Evolutionary conservation across 1,140 invertebrate species (phyloP), one percentile per base, ranked within the genome.

Genomic region (Hylyphantes graminicola): DNA sequence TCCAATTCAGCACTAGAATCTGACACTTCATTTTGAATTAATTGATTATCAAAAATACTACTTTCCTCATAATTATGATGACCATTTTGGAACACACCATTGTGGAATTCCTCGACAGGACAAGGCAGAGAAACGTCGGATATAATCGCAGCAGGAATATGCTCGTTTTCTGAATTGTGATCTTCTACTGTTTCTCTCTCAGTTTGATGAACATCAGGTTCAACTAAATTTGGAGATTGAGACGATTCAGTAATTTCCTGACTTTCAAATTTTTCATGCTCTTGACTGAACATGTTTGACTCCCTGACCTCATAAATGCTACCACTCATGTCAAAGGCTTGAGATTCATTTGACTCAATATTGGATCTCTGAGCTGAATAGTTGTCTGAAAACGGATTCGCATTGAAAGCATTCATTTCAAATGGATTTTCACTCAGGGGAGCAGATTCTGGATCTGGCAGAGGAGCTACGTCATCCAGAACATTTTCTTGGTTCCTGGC

Each of bases 401-500:
- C 35, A 50, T 63, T 48, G 6, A 57, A 74, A 12, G 72, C 72
- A 57, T 57, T 55, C 51, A 48, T 13, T 17, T 13, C 59, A 76
- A 76, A 51, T 63, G 57, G 13, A 35, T 57, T 10, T 53, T 48
- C 51, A 19, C 10, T 48, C n/a, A 57, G 72, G 13, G 55, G 72
- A 19, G 21, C 17, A 74, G 17, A 12, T 9, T 55, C 72, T 17
- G 19, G n/a, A 70, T 70, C 54, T 19, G 50, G 12, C n/a, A 19
- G 6, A 53, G 19, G 15, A 12, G 7, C 75, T 80, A 70, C 51
- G n/a, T 80, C 77, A 8, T 51, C 8, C 57, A 80, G 70, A 6
- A 80, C 77, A 50, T 80, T 67, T 64, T 80, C 77, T 70, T 68
- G 64, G 51, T 68, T 35, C 17, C 53, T 21, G 48, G 51, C 12